phyloP scores from a whole-genome alignment of 2,113 vertebrate genomes.

The Rutilus rutilus region DNA sequence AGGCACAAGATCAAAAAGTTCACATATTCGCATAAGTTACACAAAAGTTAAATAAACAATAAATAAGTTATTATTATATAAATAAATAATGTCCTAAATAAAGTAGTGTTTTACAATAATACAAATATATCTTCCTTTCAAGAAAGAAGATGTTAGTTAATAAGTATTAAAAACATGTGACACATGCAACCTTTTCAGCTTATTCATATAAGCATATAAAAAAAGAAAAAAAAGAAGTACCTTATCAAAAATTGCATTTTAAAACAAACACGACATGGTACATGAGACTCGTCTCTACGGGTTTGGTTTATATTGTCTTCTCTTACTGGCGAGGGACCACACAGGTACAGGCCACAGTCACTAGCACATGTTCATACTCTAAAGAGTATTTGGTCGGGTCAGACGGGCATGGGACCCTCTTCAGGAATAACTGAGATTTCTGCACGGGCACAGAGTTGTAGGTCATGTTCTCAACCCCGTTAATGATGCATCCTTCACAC shows the following conservation, averaged over 20 bases:
- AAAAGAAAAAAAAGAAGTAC: slow-evolving; percentile 6
- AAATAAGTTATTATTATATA: slow-evolving; percentile 53
- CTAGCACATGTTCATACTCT: slow-evolving; percentile 62
- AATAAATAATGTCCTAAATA: slow-evolving; percentile 50
- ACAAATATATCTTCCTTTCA: slow-evolving; percentile 34
- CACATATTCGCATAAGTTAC: neutral
- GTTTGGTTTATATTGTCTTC: slow-evolving; percentile 37
- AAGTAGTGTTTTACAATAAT: slow-evolving; percentile 54
- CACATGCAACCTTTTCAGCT: slow-evolving; percentile 50
- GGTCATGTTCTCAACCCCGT: slow-evolving; percentile 59
- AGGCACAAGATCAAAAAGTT: slow-evolving; percentile 53
- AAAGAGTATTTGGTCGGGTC: slow-evolving; percentile 58
- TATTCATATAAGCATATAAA: slow-evolving; percentile 51
- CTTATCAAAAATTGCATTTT: slow-evolving; percentile 62
- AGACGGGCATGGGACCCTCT: slow-evolving; percentile 65
- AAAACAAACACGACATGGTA: slow-evolving; percentile 68
- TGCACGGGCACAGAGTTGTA: slow-evolving; percentile 77
- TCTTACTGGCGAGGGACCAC: slow-evolving; percentile 62
- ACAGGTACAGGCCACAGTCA: slow-evolving; percentile 86
- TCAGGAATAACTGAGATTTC: slow-evolving; percentile 80
- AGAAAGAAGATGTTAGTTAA: slow-evolving; percentile 12
- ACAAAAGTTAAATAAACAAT: slow-evolving; percentile 48
- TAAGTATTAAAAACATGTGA: slow-evolving; percentile 21
- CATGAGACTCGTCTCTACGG: slow-evolving; percentile 51
- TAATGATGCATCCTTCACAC: slow-evolving; percentile 82